A percentile compares a stretch with the other conserved stretches of the same genome.
Conservation (phyloP, 2,113 vertebrate genomes). For the Steatornis caripensis region DNA sequence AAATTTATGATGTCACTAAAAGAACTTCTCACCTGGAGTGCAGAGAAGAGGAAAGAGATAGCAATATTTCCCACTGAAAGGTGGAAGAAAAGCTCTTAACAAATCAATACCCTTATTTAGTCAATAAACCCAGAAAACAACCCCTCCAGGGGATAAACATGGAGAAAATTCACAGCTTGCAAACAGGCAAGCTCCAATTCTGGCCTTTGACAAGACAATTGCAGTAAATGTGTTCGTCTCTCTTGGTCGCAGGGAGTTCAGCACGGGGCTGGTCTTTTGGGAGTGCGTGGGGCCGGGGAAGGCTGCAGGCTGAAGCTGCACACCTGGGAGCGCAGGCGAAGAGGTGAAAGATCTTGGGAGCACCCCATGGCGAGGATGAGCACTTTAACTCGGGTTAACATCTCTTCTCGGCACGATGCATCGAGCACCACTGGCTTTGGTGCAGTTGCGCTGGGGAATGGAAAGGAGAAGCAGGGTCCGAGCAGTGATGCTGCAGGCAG, state of each 20-base stretch:
- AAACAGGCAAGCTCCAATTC: not conserved
- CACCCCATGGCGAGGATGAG: not conserved
- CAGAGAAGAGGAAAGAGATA: not conserved
- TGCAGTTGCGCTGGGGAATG: not conserved
- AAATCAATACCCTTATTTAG: conserved; percentile 71
- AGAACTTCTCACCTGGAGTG: conserved; percentile 65
- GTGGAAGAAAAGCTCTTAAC: conserved; percentile 76
- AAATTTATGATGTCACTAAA: conserved; percentile 71
- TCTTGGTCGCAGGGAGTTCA: not conserved
- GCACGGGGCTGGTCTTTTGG: fast-evolving
- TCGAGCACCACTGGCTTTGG: not conserved
- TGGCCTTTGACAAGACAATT: not conserved
- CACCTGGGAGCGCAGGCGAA: not conserved
- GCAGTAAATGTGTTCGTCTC: not conserved
- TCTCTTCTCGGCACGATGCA: fast-evolving
- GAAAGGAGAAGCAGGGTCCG: not conserved
- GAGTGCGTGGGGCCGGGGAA: fast-evolving
- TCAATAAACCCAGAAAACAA: conserved; percentile 72
- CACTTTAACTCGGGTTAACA: fast-evolving
- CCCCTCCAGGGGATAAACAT: conserved; percentile 43
- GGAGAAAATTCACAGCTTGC: conserved; percentile 56
- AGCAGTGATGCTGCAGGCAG: not conserved
- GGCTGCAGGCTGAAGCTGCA: not conserved
- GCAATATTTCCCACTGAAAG: conserved; percentile 66
- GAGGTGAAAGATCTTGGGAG: not conserved